These are phyloP conservation scores for Acrocephalus kingi DNA, from an alignment of 2,113 vertebrate species.

Conservation along the genomic window DNA sequence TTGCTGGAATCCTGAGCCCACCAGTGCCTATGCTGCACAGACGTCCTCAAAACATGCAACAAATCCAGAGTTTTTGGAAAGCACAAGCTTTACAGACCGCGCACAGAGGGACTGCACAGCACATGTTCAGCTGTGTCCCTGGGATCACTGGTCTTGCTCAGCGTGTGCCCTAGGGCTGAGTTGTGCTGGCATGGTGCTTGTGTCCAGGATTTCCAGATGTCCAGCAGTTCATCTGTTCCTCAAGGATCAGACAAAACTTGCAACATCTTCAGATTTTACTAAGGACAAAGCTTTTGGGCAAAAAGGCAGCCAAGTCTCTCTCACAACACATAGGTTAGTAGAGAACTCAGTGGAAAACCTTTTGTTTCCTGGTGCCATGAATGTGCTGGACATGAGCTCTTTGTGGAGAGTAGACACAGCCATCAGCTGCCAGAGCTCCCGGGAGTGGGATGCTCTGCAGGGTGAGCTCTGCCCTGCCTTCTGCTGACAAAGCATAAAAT, in stretches of 20 bases:
- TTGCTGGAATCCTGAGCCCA: neutral
- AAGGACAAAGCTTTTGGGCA: neutral
- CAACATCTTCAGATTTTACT: neutral
- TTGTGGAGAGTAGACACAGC: neutral
- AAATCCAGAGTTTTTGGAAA: conserved; percentile 4
- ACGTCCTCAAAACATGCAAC: neutral
- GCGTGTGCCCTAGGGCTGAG: neutral
- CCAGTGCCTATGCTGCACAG: neutral
- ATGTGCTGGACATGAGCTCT: neutral
- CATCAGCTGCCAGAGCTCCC: neutral
- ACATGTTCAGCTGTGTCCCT: neutral
- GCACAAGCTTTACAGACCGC: neutral
- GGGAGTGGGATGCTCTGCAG: neutral
- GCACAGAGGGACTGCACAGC: neutral
- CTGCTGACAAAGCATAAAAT: conserved; percentile 32
- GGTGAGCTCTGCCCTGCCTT: conserved; percentile 3
- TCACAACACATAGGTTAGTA: neutral
- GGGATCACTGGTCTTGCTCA: neutral
- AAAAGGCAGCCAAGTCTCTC: neutral
- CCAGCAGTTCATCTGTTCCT: neutral
- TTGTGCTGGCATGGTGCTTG: neutral
- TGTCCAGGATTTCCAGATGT: neutral
- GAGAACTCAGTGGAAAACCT: neutral
- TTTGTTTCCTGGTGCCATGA: neutral
- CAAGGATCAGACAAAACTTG: neutral